Conservation (phyloP, 2,888 invertebrate species). For the Coelogynopora nodosa region DNA sequence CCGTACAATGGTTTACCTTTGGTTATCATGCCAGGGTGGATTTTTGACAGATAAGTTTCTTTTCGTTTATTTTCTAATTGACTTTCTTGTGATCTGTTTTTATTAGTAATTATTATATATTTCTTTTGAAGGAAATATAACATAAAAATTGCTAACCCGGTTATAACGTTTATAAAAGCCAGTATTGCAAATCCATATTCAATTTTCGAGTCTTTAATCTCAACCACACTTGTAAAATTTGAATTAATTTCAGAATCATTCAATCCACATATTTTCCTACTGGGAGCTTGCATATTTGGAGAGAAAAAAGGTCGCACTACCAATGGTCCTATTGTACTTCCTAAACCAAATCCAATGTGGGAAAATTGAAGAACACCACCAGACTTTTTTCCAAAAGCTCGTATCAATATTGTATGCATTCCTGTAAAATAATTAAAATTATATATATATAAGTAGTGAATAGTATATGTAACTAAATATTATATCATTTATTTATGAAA, state of each 20-base stretch:
- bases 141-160: neutral
- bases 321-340: neutral
- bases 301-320: constrained; percentile 9
- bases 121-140: neutral
- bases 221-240: neutral
- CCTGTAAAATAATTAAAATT: neutral
- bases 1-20: constrained; percentile 14
- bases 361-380: neutral
- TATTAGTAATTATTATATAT: neutral
- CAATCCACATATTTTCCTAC: neutral
- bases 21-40: neutral
- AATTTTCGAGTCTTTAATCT: neutral
- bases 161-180: neutral
- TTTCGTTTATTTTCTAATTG: neutral
- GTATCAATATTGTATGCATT: neutral
- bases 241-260: neutral
- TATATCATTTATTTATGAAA: too few relatives aligned
- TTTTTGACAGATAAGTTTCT: neutral
- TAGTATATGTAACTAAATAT: too few relatives aligned
- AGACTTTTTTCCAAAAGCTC: neutral
- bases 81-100: too few relatives aligned
- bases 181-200: neutral
- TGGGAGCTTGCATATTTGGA: neutral
- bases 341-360: constrained; percentile 1
- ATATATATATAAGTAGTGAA: too few relatives aligned